These are phyloP conservation scores for Hydractinia echinata DNA, from an alignment of 30 jellyfish, hydroid and myxozoan genomes.

Conservation along the genomic window DNA sequence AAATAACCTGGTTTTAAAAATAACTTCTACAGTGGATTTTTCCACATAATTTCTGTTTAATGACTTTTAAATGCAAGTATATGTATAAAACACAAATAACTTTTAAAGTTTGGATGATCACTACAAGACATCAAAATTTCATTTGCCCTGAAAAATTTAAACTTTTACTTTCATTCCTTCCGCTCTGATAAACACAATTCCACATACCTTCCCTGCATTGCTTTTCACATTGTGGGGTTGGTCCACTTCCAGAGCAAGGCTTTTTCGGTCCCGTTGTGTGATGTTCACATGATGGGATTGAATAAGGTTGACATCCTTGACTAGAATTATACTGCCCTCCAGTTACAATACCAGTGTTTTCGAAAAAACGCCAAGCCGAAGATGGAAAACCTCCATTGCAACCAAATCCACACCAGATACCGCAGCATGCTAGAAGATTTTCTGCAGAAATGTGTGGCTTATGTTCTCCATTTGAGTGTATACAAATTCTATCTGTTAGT, in stretches of 20 bases:
- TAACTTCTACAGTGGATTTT: too few species aligned
- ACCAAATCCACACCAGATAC: constrained; percentile 71
- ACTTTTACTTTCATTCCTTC: not conserved
- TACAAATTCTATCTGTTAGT: constrained; percentile 79
- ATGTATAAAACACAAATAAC: too few species aligned
- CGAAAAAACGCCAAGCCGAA: constrained; percentile 21
- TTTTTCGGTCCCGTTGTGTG: constrained; percentile 65
- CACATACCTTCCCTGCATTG: constrained; percentile 38
- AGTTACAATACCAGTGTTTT: constrained; percentile 63
- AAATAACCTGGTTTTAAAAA: too few species aligned
- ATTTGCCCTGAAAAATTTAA: constrained; percentile 8
- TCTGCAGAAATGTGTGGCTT: constrained; percentile 82
- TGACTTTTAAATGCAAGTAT: too few species aligned
- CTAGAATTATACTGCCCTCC: constrained; percentile 82
- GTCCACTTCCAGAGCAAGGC: constrained; percentile 58
- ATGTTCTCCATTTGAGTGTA: constrained; percentile 46
- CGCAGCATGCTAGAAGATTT: constrained; percentile 67
- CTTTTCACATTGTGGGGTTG: constrained; percentile 61
- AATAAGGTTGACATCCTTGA: constrained; percentile 78
- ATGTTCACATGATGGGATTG: constrained; percentile 76
- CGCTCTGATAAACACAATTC: not conserved
- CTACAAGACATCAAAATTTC: not conserved
- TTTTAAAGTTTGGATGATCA: too few species aligned
- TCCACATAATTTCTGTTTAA: too few species aligned
- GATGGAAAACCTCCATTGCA: constrained; percentile 89